phyloP scores from a whole-genome alignment of 2,888 invertebrate genomes.

The Clepsis dumicolana region DNA sequence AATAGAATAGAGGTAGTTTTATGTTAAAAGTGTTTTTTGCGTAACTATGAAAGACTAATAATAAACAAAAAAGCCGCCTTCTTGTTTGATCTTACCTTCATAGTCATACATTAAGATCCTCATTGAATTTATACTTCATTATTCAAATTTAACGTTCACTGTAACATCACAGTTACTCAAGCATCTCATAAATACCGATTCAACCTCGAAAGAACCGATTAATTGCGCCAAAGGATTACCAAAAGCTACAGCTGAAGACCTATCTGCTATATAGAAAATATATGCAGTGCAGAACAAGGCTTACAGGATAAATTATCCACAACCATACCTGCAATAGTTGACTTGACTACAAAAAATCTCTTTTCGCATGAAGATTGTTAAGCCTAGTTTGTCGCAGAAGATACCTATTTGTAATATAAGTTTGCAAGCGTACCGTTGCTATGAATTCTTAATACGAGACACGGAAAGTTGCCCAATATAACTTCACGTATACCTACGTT shows the following conservation, averaged over 20 bases:
- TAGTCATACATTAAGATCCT: neutral
- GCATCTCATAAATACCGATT: neutral
- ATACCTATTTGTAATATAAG: constrained; percentile 17
- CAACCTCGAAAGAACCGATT: neutral
- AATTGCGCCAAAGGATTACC: neutral
- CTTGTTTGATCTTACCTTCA: neutral
- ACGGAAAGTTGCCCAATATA: constrained; percentile 11
- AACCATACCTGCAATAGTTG: neutral
- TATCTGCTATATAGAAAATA: neutral
- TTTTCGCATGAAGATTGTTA: neutral
- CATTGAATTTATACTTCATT: neutral
- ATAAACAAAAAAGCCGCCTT: neutral
- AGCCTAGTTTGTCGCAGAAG: neutral
- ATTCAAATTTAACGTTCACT: neutral
- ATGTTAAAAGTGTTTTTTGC: too few species aligned
- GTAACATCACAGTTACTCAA: neutral
- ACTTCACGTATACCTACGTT: neutral
- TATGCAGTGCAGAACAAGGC: neutral
- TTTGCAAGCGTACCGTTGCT: neutral
- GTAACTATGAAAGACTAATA: too few species aligned
- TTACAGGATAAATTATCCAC: neutral
- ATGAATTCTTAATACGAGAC: constrained; percentile 11
- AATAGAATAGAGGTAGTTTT: too few species aligned
- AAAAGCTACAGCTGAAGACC: constrained; percentile 1
- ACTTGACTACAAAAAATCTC: neutral